Conservation (phyloP, 2,113 vertebrate species). For the Sisor rabdophorus region DNA sequence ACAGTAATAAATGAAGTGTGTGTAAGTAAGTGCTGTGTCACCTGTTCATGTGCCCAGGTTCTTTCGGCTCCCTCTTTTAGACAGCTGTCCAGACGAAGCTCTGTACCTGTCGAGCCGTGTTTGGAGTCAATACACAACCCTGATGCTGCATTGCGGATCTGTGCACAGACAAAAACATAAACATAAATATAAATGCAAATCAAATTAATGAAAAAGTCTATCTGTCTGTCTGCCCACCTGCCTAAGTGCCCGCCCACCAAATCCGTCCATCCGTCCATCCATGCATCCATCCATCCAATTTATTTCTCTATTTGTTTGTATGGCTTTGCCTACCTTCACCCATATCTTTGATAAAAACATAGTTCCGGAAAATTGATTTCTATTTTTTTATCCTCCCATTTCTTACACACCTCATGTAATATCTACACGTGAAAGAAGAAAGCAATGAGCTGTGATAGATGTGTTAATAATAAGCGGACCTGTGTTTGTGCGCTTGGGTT, state of each 20-base stretch:
- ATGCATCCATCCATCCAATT: background rate
- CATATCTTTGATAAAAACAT: too few species aligned
- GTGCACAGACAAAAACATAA: slow-evolving; percentile 38
- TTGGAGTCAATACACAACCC: slow-evolving; percentile 85
- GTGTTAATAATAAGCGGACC: background rate
- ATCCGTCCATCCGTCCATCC: too few species aligned
- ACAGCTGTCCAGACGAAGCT: slow-evolving; percentile 79
- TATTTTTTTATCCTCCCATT: too few species aligned
- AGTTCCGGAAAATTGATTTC: too few species aligned
- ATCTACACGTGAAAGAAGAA: background rate
- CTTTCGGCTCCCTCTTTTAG: slow-evolving; percentile 84
- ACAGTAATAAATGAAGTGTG: background rate
- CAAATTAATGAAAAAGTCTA: too few species aligned
- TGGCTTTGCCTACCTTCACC: too few species aligned
- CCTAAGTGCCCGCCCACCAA: too few species aligned
- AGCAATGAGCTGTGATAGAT: background rate
- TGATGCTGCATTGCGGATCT: slow-evolving; percentile 79
- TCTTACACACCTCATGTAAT: background rate
- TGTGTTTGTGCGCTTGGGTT: background rate
- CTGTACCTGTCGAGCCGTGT: slow-evolving; percentile 78
- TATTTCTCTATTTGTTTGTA: too few species aligned
- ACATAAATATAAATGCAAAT: too few species aligned
- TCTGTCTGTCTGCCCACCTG: background rate
- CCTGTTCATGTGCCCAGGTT: slow-evolving; percentile 88
- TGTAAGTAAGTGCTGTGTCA: slow-evolving; percentile 42